A percentile compares a stretch with the other conserved stretches of the same genome.
These are phyloP conservation scores for Metallyticus violacea DNA, from an alignment of 2,888 invertebrate species.

Conservation along the genomic window DNA sequence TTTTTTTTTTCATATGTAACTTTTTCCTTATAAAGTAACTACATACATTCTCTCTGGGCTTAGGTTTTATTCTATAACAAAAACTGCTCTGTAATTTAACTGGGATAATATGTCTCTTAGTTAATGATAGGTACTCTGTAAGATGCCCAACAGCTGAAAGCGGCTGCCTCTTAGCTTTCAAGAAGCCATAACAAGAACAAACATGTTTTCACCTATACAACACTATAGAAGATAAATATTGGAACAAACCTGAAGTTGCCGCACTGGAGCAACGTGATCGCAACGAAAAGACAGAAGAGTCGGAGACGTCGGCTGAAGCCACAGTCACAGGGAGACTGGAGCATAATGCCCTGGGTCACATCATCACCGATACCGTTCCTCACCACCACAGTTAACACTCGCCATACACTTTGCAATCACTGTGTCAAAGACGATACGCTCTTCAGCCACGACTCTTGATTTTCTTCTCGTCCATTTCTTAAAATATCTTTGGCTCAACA, in stretches of 20 bases:
- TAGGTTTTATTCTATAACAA: too few species aligned
- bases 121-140: background rate
- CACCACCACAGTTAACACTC: background rate
- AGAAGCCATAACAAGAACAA: background rate
- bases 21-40: too few species aligned
- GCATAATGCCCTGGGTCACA: constrained; percentile 25
- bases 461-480: too few species aligned
- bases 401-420: background rate
- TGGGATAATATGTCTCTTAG: background rate
- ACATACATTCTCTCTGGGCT: too few species aligned
- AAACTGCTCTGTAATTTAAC: background rate
- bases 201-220: background rate
- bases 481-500: too few species aligned
- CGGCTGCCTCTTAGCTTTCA: background rate
- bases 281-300: constrained; percentile 27
- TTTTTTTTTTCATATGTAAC: too few species aligned
- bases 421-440: too few species aligned
- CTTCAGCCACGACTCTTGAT: too few species aligned
- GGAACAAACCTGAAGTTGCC: constrained; percentile 27
- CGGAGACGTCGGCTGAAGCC: constrained; percentile 25
- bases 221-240: background rate
- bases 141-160: background rate
- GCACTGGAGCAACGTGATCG: constrained; percentile 22
- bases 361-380: background rate
- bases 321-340: constrained; percentile 17